Evolutionary conservation across 2,888 invertebrate species (phyloP).

Genomic region (Alloplasta piceator): DNA sequence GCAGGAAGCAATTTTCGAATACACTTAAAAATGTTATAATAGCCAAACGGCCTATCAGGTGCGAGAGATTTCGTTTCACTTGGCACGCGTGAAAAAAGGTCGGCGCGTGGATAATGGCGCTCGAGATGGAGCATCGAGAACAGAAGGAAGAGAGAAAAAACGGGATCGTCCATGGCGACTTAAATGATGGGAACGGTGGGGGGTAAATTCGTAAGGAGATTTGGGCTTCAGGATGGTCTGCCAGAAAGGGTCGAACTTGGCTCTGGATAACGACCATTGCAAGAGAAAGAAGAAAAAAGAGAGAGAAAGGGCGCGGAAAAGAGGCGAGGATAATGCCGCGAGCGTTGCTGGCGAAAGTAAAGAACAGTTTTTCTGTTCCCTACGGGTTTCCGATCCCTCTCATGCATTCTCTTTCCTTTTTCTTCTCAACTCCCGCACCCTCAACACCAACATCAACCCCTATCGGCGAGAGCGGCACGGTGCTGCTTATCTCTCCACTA

Average conservation of each 20-base stretch:
- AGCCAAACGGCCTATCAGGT: not conserved
- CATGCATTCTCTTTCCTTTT: slow-evolving; percentile 55
- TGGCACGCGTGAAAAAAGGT: slow-evolving; percentile 40
- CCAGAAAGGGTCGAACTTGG: slow-evolving; percentile 71
- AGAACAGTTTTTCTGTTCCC: slow-evolving; percentile 80
- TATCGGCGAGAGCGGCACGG: slow-evolving; percentile 57
- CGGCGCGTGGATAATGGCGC: slow-evolving; percentile 63
- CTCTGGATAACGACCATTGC: slow-evolving; percentile 78
- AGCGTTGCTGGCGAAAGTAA: slow-evolving; percentile 72
- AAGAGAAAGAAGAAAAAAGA: slow-evolving; percentile 20
- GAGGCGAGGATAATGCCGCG: slow-evolving; percentile 78
- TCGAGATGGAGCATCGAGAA: slow-evolving; percentile 57
- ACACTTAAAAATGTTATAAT: too few relatives aligned
- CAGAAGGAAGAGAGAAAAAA: slow-evolving; percentile 55
- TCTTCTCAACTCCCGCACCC: slow-evolving; percentile 48
- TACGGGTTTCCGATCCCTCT: slow-evolving; percentile 70
- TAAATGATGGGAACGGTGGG: slow-evolving; percentile 76
- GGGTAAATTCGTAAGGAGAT: slow-evolving; percentile 68
- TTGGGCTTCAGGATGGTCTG: slow-evolving; percentile 60
- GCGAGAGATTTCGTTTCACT: slow-evolving; percentile 54
- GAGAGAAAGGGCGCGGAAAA: slow-evolving; percentile 37
- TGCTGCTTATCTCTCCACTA: slow-evolving; percentile 85
- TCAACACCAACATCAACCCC: slow-evolving; percentile 54
- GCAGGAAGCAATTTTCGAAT: not conserved
- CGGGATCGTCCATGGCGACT: slow-evolving; percentile 75